Conservation (phyloP, 2,888 invertebrate genomes). For the Agelastica alni region DNA sequence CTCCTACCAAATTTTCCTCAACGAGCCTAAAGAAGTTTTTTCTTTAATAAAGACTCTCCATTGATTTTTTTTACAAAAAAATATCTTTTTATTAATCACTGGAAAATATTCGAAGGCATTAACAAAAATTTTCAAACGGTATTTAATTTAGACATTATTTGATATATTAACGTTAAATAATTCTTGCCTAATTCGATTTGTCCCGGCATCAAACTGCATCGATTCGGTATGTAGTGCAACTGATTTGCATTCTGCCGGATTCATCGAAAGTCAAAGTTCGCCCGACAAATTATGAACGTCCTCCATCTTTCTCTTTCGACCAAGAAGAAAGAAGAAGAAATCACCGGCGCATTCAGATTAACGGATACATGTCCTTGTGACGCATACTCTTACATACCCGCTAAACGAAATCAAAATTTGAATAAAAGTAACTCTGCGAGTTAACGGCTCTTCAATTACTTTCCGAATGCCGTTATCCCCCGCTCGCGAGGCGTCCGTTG, state of each 20-base stretch:
- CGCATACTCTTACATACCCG: slow-evolving; percentile 34
- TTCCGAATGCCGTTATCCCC: slow-evolving; percentile 50
- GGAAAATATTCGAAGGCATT: no score
- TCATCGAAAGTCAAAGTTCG: slow-evolving; percentile 18
- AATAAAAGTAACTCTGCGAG: slow-evolving; percentile 52
- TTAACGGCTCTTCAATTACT: slow-evolving; percentile 48
- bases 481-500: slow-evolving; percentile 28
- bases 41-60: no score
- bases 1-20: no score
- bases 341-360: slow-evolving; percentile 24
- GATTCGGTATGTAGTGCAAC: neutral
- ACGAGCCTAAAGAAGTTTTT: no score
- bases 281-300: slow-evolving; percentile 16
- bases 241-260: slow-evolving; percentile 1
- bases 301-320: no score
- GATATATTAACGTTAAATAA: no score
- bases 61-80: no score
- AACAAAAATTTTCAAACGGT: no score
- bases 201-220: no score
- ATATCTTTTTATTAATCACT: no score
- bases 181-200: no score
- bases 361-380: slow-evolving; percentile 40
- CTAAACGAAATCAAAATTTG: slow-evolving; percentile 54
- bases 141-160: no score
- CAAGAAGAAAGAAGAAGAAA: slow-evolving; percentile 14